Percentiles rank a stretch among this genome's conserved stretches.
Evolutionary conservation across 2,113 vertebrate genomes (phyloP).

Genomic region (Tetrax tetrax): DNA sequence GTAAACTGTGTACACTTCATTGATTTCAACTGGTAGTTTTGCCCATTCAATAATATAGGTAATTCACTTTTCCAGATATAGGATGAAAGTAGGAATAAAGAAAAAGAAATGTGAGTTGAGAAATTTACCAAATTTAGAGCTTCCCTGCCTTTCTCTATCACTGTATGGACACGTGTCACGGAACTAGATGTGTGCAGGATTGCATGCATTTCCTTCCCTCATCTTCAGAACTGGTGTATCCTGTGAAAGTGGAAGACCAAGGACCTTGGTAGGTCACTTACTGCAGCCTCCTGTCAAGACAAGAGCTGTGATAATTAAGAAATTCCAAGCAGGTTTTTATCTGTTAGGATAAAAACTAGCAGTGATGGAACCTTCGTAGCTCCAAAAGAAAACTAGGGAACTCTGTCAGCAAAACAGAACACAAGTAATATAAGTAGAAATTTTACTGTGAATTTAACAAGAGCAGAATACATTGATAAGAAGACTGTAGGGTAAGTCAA

Average conservation of each 20-base stretch:
- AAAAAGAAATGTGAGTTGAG: not conserved
- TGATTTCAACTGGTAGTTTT: not conserved
- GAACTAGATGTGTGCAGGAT: fast-evolving
- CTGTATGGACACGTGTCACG: not conserved
- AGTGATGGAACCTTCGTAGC: not conserved
- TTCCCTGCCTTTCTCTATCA: not conserved
- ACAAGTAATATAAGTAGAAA: not conserved
- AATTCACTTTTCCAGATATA: not conserved
- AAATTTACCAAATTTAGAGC: not conserved
- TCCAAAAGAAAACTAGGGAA: not conserved
- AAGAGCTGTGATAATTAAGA: not conserved
- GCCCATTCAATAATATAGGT: fast-evolving
- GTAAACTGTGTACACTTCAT: not conserved
- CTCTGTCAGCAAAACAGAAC: not conserved
- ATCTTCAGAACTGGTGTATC: not conserved
- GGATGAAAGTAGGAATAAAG: not conserved
- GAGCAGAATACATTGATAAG: not conserved
- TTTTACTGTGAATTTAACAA: not conserved
- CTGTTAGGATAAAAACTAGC: not conserved
- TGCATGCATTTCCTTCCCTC: not conserved
- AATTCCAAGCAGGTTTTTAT: not conserved
- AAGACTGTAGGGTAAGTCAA: not conserved
- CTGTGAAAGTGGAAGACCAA: not conserved
- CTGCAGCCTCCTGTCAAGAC: not conserved
- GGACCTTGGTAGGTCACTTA: not conserved